phyloP scores from a whole-genome alignment of 1,140 invertebrate genomes.

The Hycleus cichorii region DNA sequence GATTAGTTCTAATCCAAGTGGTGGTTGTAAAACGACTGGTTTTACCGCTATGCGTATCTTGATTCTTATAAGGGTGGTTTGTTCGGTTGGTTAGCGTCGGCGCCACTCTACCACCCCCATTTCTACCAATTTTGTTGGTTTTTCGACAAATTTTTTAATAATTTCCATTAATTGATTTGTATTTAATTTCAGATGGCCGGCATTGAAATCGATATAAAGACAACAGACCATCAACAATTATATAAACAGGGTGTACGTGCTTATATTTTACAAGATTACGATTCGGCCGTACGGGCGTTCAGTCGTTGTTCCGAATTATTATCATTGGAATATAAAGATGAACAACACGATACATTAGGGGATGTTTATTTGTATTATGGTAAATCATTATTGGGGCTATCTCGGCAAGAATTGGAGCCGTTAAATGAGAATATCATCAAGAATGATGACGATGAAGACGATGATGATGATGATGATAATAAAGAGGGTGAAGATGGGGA shows the following conservation, averaged over 20 bases:
- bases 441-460: constrained; percentile 40
- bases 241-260: constrained; percentile 68
- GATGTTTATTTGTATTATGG: constrained; percentile 64
- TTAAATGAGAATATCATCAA: constrained; percentile 64
- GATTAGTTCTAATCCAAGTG: too few species aligned
- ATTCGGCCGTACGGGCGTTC: constrained; percentile 64
- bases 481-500: constrained; percentile 18
- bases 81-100: too few species aligned
- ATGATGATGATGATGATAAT: constrained; percentile 29
- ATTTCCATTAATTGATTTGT: too few species aligned
- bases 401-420: constrained; percentile 71
- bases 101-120: too few species aligned
- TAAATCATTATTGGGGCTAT: constrained; percentile 70
- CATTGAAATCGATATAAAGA: not conserved
- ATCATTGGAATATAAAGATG: constrained; percentile 63
- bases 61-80: too few species aligned
- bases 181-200: not conserved
- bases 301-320: constrained; percentile 68
- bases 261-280: constrained; percentile 71
- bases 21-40: too few species aligned
- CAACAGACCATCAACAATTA: constrained; percentile 39
- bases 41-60: too few species aligned
- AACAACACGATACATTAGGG: constrained; percentile 63
- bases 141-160: too few species aligned
- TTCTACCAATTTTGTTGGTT: too few species aligned